phyloP scores from a whole-genome alignment of 2,888 invertebrate species.

The Salticus scenicus region DNA sequence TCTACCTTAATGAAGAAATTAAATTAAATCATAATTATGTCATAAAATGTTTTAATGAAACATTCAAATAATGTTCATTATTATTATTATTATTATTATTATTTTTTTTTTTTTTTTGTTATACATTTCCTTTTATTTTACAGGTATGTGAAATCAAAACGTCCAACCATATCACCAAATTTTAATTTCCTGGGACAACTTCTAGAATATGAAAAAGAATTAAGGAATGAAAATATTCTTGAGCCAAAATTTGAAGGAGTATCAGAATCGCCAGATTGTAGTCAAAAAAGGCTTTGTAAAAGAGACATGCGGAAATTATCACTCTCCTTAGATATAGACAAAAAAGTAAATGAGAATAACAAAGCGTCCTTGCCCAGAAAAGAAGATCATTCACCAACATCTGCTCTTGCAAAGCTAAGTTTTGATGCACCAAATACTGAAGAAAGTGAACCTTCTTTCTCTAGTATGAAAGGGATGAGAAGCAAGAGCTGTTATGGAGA shows the following conservation, averaged over 20 bases:
- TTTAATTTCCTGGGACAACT: slow-evolving; percentile 81
- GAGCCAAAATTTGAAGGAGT: slow-evolving; percentile 33
- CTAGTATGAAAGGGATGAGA: slow-evolving; percentile 22
- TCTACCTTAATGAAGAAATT: too few species aligned
- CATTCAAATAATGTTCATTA: too few species aligned
- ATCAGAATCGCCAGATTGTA: slow-evolving; percentile 70
- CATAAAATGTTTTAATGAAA: too few species aligned
- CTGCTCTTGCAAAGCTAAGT: slow-evolving; percentile 76
- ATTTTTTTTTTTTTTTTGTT: too few species aligned
- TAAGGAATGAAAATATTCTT: slow-evolving; percentile 72
- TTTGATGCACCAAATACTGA: slow-evolving; percentile 72
- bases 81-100: too few species aligned
- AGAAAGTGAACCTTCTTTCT: slow-evolving; percentile 10
- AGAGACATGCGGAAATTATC: slow-evolving; percentile 74
- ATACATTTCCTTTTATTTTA: too few species aligned
- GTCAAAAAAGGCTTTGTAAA: slow-evolving; percentile 71
- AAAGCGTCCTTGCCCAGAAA: slow-evolving; percentile 24
- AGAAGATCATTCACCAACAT: slow-evolving; percentile 76
- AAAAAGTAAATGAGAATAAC: slow-evolving; percentile 26
- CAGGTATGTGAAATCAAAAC: slow-evolving; percentile 79
- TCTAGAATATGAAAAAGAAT: slow-evolving; percentile 79
- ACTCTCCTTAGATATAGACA: slow-evolving; percentile 72
- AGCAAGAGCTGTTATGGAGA: slow-evolving; percentile 55
- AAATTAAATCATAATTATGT: too few species aligned
- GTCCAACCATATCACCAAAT: slow-evolving; percentile 80